These are phyloP conservation scores for Otocyon megalotis DNA, from an alignment of 2,113 vertebrate genomes.

Conservation along the genomic window DNA sequence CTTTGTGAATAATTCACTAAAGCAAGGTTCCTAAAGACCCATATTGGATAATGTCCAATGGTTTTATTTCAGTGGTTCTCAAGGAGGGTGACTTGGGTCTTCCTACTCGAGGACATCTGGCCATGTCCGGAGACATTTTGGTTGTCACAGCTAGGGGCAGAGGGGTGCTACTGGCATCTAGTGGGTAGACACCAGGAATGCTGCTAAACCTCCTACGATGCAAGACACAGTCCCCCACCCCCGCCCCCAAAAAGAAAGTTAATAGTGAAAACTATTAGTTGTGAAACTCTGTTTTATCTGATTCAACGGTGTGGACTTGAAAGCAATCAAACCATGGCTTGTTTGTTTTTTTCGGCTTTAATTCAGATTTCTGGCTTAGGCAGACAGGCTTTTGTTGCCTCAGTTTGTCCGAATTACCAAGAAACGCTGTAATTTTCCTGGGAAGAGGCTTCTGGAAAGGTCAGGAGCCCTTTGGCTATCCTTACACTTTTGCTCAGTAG, in stretches of 20 bases:
- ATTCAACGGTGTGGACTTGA: background rate
- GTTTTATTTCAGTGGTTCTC: background rate
- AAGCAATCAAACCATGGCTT: background rate
- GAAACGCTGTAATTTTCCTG: conserved; percentile 26
- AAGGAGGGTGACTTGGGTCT: background rate
- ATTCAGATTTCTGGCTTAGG: conserved; percentile 17
- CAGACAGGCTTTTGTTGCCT: conserved; percentile 9
- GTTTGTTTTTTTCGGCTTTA: background rate
- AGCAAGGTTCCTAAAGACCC: conserved; percentile 4
- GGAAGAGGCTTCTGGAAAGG: conserved; percentile 12
- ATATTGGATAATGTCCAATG: background rate
- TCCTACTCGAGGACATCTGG: background rate
- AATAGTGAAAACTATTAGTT: too few relatives aligned
- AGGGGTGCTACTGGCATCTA: background rate
- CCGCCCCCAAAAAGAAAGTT: background rate
- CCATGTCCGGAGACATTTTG: background rate
- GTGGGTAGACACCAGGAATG: background rate
- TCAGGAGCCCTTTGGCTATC: background rate
- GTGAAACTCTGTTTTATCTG: background rate
- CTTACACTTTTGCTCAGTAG: background rate
- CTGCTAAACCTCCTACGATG: background rate
- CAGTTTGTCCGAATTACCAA: conserved; percentile 60
- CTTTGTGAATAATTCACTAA: background rate
- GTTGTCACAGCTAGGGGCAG: background rate
- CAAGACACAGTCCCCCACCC: background rate